phyloP scores from a whole-genome alignment of 2,113 vertebrate genomes.

The Passer montanus region DNA sequence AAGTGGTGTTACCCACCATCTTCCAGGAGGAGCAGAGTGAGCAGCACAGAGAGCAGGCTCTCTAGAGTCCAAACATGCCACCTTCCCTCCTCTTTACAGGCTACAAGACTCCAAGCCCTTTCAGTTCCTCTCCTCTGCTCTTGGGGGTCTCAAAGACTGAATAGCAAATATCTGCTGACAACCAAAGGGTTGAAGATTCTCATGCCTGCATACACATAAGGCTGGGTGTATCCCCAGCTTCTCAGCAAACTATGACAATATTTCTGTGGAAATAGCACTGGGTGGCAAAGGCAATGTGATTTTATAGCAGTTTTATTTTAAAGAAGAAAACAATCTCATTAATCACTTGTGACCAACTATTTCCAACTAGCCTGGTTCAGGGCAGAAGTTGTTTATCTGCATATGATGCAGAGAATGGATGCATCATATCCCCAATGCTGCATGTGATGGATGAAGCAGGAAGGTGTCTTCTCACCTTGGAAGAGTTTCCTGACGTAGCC shows the following conservation, averaged over 20 bases:
- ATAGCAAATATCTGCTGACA: neutral
- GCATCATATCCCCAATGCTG: rapidly evolving
- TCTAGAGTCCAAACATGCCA: neutral
- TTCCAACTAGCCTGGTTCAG: neutral
- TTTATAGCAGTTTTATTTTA: neutral
- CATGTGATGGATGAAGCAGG: neutral
- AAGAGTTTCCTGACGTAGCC: constrained; percentile 95
- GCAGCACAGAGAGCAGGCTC: neutral
- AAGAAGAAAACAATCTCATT: neutral
- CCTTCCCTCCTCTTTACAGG: neutral
- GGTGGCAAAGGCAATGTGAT: neutral
- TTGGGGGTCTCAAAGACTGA: neutral
- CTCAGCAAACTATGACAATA: neutral
- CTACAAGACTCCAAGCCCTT: neutral
- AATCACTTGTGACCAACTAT: neutral
- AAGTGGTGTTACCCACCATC: neutral
- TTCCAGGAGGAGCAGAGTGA: neutral
- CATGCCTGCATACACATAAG: neutral
- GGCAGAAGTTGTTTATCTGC: neutral
- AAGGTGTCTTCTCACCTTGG: constrained; percentile 78
- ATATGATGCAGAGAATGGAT: too few species aligned
- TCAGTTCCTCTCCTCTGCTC: neutral
- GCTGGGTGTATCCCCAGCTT: neutral
- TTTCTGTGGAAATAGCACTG: neutral
- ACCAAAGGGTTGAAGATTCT: neutral